Evolutionary conservation across 2,113 vertebrate species (phyloP), one percentile per base, ranked within the genome.

Genomic region (Eidolon helvum): DNA sequence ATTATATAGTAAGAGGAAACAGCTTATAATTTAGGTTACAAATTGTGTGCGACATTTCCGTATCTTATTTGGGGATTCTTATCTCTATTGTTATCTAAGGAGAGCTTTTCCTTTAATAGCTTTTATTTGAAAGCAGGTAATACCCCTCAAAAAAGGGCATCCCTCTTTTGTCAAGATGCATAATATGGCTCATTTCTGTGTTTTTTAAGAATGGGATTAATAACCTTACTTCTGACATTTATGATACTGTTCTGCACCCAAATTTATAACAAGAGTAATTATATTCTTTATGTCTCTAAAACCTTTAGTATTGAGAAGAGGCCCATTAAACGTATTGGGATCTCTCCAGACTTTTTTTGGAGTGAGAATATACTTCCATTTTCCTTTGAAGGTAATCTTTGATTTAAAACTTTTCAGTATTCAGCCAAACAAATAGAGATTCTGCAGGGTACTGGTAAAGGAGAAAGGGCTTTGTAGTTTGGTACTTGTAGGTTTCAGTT

Each of bases 1-100:
- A 90, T 9, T 24, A 79, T 96, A 50, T 66, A 88, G 95, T 90
- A 61, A 95, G 16, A 50, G 72, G 40, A 68, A 94, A 95, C 79
- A 97, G 84, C 89, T 97, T 96, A 78, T 98, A 98, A 98, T 98
- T 97, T 97, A 92, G 90, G 79, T 93, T 92, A 87, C 82, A 97
- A 91, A 96, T 97, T 89, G 94, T 87, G 69, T 90, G 74, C 80
- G 87, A 94, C 91, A 65, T 97, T 97, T 97, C 93, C 12, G 4
- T 80, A 33, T 93, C 65, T 87, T 89, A 84, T 90, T 79, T 83
- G 40, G 93, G 84, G 19, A n/a, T 71, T 77, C 33, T 97, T 94
- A 77, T 94, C 94, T 94, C 85, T 63, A 5, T 43, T 50, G 53
- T 95, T 90, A 61, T 80, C 48, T 91, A 33, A 85, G 85, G 85